Conservation (phyloP, 2,797 vertebrate genomes). For the Lates japonicus region DNA sequence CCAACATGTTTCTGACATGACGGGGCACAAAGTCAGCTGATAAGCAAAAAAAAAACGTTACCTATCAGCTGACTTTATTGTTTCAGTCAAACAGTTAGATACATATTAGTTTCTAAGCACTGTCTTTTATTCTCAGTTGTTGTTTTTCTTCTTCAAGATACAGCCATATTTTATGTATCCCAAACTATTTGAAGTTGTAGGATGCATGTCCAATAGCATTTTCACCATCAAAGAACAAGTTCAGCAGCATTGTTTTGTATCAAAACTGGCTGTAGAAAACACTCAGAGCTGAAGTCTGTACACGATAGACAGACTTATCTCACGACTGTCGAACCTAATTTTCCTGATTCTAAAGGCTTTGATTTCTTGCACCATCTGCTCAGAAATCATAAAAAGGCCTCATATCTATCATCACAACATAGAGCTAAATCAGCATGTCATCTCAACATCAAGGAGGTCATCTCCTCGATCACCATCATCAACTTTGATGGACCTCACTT, state of each 20-base stretch:
- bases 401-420: neutral
- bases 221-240: neutral
- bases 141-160: neutral
- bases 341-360: too few relatives aligned
- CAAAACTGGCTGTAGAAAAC: neutral
- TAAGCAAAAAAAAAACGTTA: constrained; percentile 6
- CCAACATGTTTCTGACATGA: constrained; percentile 30
- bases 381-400: neutral
- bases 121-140: neutral
- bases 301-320: neutral
- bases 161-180: neutral
- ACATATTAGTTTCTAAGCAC: neutral
- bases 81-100: neutral
- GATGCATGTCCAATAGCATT: constrained; percentile 1
- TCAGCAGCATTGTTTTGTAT: neutral
- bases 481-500: neutral
- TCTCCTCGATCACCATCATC: neutral
- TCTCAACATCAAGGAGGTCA: neutral
- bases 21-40: constrained; percentile 7
- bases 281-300: neutral
- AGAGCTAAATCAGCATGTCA: neutral
- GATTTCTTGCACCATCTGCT: neutral
- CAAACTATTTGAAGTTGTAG: neutral
- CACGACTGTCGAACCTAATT: neutral
- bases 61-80: neutral